Percentiles rank a stretch among this genome's conserved stretches.
Evolutionary conservation across 2,113 vertebrate species (phyloP).

Genomic region (Urocitellus parryii): DNA sequence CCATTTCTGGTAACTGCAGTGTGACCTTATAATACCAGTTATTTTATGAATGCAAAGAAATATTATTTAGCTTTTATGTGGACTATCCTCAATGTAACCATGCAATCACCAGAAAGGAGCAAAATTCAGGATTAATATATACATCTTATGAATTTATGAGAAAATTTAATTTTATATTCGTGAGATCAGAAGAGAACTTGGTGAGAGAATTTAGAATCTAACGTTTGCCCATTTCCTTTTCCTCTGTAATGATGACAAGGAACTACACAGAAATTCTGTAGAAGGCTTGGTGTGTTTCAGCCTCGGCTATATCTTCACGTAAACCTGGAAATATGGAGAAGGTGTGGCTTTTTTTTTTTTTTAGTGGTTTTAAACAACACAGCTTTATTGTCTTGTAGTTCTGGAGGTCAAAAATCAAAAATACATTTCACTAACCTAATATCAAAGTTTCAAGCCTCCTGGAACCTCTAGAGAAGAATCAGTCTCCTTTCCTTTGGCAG

Average conservation of each 20-base stretch:
- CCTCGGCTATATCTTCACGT: neutral
- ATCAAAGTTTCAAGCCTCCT: neutral
- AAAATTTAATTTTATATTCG: neutral
- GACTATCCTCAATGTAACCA: neutral
- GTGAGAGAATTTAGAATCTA: conserved; percentile 36
- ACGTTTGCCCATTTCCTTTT: neutral
- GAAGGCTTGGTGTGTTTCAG: neutral
- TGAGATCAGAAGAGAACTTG: conserved; percentile 18
- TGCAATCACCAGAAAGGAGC: neutral
- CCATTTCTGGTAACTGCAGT: neutral
- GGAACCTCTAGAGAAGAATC: neutral
- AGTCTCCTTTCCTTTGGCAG: neutral
- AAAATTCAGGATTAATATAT: neutral
- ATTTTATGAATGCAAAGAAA: neutral
- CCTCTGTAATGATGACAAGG: neutral
- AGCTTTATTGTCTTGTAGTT: neutral
- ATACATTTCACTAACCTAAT: neutral
- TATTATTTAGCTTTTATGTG: neutral
- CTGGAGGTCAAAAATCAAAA: neutral
- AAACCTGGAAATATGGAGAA: neutral
- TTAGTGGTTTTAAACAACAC: no score
- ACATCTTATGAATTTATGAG: neutral
- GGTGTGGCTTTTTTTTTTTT: neutral
- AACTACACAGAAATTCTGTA: neutral
- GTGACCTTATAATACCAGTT: neutral